Evolutionary conservation across 2,888 invertebrate species (phyloP).

Genomic region (Eupithecia subfuscata): DNA sequence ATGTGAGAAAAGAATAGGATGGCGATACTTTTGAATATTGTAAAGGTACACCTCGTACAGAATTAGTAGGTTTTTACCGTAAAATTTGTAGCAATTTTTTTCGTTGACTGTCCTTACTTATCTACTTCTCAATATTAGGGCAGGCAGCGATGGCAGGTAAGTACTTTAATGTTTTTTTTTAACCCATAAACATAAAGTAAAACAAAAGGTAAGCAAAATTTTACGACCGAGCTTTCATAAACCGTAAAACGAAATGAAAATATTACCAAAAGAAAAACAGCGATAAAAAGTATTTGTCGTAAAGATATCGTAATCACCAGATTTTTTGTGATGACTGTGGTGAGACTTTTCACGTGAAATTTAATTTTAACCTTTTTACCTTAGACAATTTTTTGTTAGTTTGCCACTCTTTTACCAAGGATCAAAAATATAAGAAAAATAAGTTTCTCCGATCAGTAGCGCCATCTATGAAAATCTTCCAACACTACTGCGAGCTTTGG

Average conservation of each 20-base stretch:
- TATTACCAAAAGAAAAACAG: slow-evolving; percentile 20
- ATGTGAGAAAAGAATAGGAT: no score
- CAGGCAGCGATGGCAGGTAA: background rate
- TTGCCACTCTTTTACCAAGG: background rate
- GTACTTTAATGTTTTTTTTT: slow-evolving; percentile 1
- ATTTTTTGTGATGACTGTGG: slow-evolving; percentile 1
- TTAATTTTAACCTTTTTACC: background rate
- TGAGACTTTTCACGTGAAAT: background rate
- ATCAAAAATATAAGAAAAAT: background rate
- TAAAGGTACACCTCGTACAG: background rate
- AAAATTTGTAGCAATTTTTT: background rate
- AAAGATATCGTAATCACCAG: slow-evolving; percentile 11
- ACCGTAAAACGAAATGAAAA: slow-evolving; percentile 32
- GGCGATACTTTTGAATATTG: no score
- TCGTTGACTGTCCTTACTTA: background rate
- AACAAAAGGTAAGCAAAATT: slow-evolving; percentile 29
- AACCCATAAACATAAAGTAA: slow-evolving; percentile 3
- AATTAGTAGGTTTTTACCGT: background rate
- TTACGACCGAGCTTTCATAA: slow-evolving; percentile 24
- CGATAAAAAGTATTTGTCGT: slow-evolving; percentile 24
- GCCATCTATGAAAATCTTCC: slow-evolving; percentile 21
- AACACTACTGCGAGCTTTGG: slow-evolving; percentile 11
- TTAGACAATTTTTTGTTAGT: background rate
- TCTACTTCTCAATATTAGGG: background rate
- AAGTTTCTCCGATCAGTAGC: background rate